These are phyloP conservation scores for Vanessa tameamea DNA, from an alignment of 1,140 invertebrate species.

Conservation along the genomic window DNA sequence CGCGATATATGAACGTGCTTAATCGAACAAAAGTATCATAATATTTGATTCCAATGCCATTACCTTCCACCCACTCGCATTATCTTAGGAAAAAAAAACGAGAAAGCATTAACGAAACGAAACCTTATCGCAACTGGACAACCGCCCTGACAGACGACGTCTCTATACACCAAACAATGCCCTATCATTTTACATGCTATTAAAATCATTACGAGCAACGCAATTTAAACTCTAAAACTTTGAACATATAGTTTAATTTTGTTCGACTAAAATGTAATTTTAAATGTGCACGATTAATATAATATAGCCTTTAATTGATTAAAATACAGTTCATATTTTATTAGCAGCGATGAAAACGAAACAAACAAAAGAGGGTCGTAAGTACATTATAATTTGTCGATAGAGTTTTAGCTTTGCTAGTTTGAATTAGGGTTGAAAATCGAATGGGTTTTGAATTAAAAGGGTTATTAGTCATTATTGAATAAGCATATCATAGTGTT, in stretches of 20 bases:
- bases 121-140: slow-evolving; percentile 37
- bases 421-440: slow-evolving; percentile 24
- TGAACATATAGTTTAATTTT: slow-evolving; percentile 29
- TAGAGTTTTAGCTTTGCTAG: slow-evolving; percentile 9
- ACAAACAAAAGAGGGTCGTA: slow-evolving; percentile 3
- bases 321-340: slow-evolving; percentile 44
- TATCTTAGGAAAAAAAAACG: slow-evolving; percentile 40
- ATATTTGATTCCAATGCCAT: slow-evolving; percentile 37
- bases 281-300: slow-evolving; percentile 17
- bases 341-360: slow-evolving; percentile 21
- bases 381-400: neutral
- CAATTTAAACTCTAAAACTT: slow-evolving; percentile 11
- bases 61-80: slow-evolving; percentile 42
- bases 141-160: slow-evolving; percentile 52
- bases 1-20: slow-evolving; percentile 5
- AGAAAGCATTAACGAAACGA: slow-evolving; percentile 41
- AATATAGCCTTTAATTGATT: slow-evolving; percentile 40
- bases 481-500: slow-evolving; percentile 76
- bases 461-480: slow-evolving; percentile 75
- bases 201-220: slow-evolving; percentile 35
- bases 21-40: slow-evolving; percentile 33
- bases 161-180: slow-evolving; percentile 55
- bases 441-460: slow-evolving; percentile 39
- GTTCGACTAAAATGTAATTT: neutral
- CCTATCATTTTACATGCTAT: slow-evolving; percentile 53